Conservation (phyloP, 2,797 vertebrate species). For the Enteromius radiatus region DNA sequence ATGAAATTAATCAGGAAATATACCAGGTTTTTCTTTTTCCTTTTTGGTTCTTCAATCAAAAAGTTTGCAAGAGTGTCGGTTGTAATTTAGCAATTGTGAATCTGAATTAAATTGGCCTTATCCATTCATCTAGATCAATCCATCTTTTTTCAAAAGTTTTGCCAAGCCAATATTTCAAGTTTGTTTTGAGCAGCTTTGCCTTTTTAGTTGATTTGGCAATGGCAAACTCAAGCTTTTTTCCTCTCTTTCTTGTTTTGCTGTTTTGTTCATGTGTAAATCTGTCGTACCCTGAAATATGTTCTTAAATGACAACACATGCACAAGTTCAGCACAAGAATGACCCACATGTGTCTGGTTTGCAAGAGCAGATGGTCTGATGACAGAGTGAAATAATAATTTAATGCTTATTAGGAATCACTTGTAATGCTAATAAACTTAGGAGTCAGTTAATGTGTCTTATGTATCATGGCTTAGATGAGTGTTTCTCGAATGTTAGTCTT, state of each 20-base stretch:
- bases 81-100: background rate
- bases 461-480: slow-evolving; percentile 1
- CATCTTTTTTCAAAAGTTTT: background rate
- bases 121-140: background rate
- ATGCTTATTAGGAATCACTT: slow-evolving; percentile 11
- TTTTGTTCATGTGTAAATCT: background rate
- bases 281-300: background rate
- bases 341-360: slow-evolving; percentile 5
- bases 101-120: background rate
- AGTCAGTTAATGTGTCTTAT: background rate
- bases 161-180: background rate
- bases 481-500: background rate
- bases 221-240: background rate
- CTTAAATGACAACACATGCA: background rate
- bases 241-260: slow-evolving; percentile 1
- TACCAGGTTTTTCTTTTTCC: background rate
- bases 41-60: background rate
- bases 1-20: background rate
- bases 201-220: background rate
- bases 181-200: background rate
- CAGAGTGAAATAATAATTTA: background rate
- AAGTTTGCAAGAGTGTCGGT: background rate
- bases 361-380: slow-evolving; percentile 19
- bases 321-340: background rate
- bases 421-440: background rate